Percentiles rank a stretch among this genome's conserved stretches.
Evolutionary conservation across 2,113 vertebrate genomes (phyloP).

Genomic region (Hydrolagus affinis): DNA sequence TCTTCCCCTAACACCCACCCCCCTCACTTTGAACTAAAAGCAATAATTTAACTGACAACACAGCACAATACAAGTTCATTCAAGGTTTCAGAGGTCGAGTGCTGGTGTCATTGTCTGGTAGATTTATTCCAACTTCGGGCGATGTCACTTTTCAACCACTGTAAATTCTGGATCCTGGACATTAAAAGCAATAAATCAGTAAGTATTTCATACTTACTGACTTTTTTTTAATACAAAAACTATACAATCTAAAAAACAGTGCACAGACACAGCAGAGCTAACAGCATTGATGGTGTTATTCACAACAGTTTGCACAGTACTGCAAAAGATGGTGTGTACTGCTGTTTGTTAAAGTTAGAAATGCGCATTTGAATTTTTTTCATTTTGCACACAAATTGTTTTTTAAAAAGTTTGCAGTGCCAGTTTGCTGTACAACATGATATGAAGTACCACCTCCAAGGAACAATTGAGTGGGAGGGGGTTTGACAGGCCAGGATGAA

Average conservation of each 20-base stretch:
- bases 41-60: neutral
- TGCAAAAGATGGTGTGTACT: neutral
- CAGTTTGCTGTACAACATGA: neutral
- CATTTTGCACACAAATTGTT: neutral
- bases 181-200: neutral
- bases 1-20: no score
- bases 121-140: neutral
- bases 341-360: neutral
- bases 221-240: neutral
- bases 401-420: neutral
- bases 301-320: neutral
- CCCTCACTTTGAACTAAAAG: no score
- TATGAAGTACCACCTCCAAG: neutral
- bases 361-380: neutral
- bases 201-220: slow-evolving; percentile 11
- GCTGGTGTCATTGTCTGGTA: neutral
- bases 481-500: neutral
- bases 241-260: neutral
- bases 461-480: neutral
- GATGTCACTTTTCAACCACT: neutral
- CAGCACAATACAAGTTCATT: neutral
- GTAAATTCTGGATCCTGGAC: neutral
- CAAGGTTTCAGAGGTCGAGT: neutral
- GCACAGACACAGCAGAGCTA: no score
- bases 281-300: neutral